phyloP scores from a whole-genome alignment of 2,888 invertebrate species.

The Torymus texanus region DNA sequence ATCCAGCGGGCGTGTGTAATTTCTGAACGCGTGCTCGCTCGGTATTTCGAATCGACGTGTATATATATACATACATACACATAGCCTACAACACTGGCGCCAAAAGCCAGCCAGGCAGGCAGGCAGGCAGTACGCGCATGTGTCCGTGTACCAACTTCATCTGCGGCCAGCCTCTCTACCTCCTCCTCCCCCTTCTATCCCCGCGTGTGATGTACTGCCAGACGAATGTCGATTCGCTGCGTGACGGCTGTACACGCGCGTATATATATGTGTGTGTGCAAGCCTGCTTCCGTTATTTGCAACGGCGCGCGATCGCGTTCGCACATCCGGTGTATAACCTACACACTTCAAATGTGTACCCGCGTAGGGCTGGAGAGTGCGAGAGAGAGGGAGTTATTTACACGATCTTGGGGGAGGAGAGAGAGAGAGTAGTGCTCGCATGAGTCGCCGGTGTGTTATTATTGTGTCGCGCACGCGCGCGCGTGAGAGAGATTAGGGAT shows the following conservation, averaged over 20 bases:
- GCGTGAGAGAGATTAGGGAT: background rate
- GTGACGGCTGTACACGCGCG: too few species aligned
- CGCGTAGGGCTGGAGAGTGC: too few species aligned
- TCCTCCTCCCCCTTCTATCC: background rate
- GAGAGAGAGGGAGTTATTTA: slow-evolving; percentile 1
- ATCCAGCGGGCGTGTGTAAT: slow-evolving; percentile 27
- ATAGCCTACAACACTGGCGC: background rate
- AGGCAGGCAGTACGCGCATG: too few species aligned
- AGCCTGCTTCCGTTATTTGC: slow-evolving; percentile 25
- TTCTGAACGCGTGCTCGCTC: slow-evolving; percentile 4
- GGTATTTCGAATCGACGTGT: slow-evolving; percentile 1
- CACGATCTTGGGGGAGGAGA: background rate
- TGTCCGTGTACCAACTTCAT: slow-evolving; percentile 40
- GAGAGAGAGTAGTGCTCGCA: background rate
- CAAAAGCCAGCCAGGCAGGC: background rate
- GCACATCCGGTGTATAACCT: slow-evolving; percentile 9
- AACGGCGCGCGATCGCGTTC: slow-evolving; percentile 9
- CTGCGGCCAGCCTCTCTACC: slow-evolving; percentile 26
- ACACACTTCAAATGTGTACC: too few species aligned
- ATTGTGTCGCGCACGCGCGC: background rate
- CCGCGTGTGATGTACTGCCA: slow-evolving; percentile 45
- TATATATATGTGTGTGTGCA: background rate
- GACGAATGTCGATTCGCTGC: slow-evolving; percentile 42
- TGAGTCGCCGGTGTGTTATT: slow-evolving; percentile 8
- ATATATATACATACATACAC: background rate